These are phyloP conservation scores for Beaufortia kweichowensis DNA, from an alignment of 2,113 vertebrate genomes.

Conservation along the genomic window DNA sequence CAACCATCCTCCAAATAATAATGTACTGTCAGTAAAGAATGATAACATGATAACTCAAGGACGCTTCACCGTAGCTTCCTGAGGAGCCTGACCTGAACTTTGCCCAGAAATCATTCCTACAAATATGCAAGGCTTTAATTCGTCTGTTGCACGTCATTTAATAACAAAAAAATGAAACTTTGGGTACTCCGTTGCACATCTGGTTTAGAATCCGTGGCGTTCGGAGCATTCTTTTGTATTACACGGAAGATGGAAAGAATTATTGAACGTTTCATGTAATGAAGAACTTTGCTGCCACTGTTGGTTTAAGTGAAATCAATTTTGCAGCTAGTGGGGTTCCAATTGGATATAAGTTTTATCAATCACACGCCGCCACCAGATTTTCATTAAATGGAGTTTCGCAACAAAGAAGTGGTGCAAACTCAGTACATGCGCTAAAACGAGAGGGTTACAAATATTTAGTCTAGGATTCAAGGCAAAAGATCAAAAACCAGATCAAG, in stretches of 20 bases:
- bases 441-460: constrained; percentile 69
- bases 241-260: constrained; percentile 82
- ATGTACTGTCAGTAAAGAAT: constrained; percentile 88
- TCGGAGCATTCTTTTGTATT: constrained; percentile 79
- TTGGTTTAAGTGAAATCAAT: constrained; percentile 83
- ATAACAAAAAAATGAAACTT: constrained; percentile 82
- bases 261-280: constrained; percentile 85
- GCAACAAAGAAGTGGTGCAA: constrained; percentile 61
- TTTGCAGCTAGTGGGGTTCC: constrained; percentile 74
- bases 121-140: constrained; percentile 84
- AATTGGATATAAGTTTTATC: constrained; percentile 83
- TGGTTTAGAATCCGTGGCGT: constrained; percentile 84
- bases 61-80: constrained; percentile 79
- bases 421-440: constrained; percentile 43
- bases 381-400: constrained; percentile 70
- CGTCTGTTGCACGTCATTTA: constrained; percentile 86
- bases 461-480: constrained; percentile 69
- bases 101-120: constrained; percentile 85
- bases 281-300: constrained; percentile 79
- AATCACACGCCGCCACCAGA: constrained; percentile 74
- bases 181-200: constrained; percentile 81
- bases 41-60: constrained; percentile 92
- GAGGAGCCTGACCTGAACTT: constrained; percentile 88
- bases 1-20: constrained; percentile 89
- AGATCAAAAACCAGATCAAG: constrained; percentile 70